phyloP scores from a whole-genome alignment of 2,888 invertebrate species.

The Synanthedon myopaeformis region DNA sequence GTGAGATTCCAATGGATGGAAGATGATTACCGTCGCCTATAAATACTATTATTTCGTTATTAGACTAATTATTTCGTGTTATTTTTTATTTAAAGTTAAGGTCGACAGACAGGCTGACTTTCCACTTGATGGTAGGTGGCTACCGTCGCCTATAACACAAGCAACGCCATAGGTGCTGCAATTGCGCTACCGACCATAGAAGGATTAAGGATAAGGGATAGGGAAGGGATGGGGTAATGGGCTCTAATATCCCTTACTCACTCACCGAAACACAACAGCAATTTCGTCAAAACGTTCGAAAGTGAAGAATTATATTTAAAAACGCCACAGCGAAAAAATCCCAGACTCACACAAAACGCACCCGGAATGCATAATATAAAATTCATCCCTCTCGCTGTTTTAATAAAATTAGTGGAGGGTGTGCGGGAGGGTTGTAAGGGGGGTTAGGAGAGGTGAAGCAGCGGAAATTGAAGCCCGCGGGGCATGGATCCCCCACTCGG shows the following conservation, averaged over 20 bases:
- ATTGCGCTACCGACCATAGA: too few relatives aligned
- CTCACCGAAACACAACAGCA: background rate
- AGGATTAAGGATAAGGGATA: too few relatives aligned
- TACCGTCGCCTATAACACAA: background rate
- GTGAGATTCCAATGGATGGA: too few relatives aligned
- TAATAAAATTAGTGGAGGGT: slow-evolving; percentile 57
- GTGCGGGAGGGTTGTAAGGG: slow-evolving; percentile 10
- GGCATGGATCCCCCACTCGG: slow-evolving; percentile 37
- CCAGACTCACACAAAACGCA: slow-evolving; percentile 8
- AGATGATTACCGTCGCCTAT: too few relatives aligned
- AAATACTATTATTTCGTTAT: too few relatives aligned
- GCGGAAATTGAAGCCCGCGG: slow-evolving; percentile 58
- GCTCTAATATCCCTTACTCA: too few relatives aligned
- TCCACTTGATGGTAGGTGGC: background rate
- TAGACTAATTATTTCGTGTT: background rate
- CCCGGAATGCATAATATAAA: slow-evolving; percentile 50
- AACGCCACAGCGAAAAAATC: background rate
- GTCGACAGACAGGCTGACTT: background rate
- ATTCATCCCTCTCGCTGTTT: slow-evolving; percentile 42
- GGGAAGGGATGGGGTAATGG: too few relatives aligned
- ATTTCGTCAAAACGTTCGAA: too few relatives aligned
- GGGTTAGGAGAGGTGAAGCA: slow-evolving; percentile 18
- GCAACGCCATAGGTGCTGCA: too few relatives aligned
- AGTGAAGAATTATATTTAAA: background rate
- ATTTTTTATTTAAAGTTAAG: background rate